Conservation (phyloP, 53 echinoderm and acorn worm species). For the Luidia sarsii region DNA sequence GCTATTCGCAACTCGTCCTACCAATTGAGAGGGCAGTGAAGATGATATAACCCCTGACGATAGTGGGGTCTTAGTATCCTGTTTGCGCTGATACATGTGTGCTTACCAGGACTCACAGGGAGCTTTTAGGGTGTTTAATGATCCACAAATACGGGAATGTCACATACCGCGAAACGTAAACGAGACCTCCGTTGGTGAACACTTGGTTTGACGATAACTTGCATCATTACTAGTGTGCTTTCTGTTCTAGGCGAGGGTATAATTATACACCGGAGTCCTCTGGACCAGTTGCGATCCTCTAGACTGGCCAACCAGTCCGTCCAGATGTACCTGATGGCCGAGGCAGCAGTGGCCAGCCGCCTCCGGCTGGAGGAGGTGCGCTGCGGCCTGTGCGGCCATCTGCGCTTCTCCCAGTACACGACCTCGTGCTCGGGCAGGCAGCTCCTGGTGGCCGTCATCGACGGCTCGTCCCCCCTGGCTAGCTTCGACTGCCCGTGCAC, state of each 20-base stretch:
- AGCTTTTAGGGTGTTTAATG: too few relatives aligned
- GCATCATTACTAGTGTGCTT: background rate
- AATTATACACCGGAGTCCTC: background rate
- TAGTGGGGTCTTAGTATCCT: too few relatives aligned
- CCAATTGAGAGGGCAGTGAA: too few relatives aligned
- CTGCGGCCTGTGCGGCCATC: background rate
- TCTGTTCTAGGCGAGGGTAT: background rate
- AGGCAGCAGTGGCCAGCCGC: background rate
- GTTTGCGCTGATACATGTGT: too few relatives aligned
- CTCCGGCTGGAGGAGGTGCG: background rate
- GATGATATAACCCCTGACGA: too few relatives aligned
- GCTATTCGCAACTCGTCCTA: too few relatives aligned
- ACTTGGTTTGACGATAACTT: too few relatives aligned
- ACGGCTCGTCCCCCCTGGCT: background rate
- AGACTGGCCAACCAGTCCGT: background rate
- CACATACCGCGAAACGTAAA: too few relatives aligned
- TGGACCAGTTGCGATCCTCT: background rate
- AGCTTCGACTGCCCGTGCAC: background rate
- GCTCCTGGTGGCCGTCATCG: background rate
- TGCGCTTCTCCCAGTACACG: background rate
- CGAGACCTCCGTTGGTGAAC: too few relatives aligned
- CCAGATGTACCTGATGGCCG: slow-evolving; percentile 7
- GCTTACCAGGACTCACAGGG: too few relatives aligned
- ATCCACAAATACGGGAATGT: too few relatives aligned
- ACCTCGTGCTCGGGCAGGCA: background rate